Conservation (phyloP, 2,888 invertebrate species). For the Agrochola macilenta region DNA sequence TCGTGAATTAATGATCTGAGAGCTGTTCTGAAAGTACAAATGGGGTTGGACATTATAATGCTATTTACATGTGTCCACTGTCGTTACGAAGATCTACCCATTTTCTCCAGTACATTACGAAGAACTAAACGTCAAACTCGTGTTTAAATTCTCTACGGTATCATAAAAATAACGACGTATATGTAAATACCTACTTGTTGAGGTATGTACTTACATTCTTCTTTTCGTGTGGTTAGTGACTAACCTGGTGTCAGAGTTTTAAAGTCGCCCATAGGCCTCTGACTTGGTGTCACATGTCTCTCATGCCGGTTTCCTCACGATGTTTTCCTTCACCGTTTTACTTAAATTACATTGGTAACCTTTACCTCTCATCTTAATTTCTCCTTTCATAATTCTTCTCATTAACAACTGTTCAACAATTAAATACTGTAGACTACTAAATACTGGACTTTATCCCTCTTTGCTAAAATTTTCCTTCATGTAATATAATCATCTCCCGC, state of each 20-base stretch:
- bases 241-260: too few species aligned
- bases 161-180: neutral
- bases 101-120: slow-evolving; percentile 15
- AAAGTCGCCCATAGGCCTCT: too few species aligned
- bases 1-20: slow-evolving; percentile 14
- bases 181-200: neutral
- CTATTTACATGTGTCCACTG: slow-evolving; percentile 15
- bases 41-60: slow-evolving; percentile 30
- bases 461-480: slow-evolving; percentile 33
- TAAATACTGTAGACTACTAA: neutral
- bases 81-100: slow-evolving; percentile 1
- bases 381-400: neutral
- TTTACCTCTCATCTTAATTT: too few species aligned
- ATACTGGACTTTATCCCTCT: slow-evolving; percentile 5
- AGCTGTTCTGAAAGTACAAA: slow-evolving; percentile 50
- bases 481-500: slow-evolving; percentile 68
- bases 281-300: too few species aligned
- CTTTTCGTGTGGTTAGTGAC: too few species aligned
- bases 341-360: too few species aligned
- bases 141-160: slow-evolving; percentile 2
- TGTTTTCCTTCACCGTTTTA: too few species aligned
- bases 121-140: neutral
- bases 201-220: neutral
- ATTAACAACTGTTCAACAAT: neutral
- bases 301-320: too few species aligned